These are phyloP conservation scores for Dasypus novemcinctus DNA, from an alignment of 2,113 vertebrate species.

Conservation along the genomic window DNA sequence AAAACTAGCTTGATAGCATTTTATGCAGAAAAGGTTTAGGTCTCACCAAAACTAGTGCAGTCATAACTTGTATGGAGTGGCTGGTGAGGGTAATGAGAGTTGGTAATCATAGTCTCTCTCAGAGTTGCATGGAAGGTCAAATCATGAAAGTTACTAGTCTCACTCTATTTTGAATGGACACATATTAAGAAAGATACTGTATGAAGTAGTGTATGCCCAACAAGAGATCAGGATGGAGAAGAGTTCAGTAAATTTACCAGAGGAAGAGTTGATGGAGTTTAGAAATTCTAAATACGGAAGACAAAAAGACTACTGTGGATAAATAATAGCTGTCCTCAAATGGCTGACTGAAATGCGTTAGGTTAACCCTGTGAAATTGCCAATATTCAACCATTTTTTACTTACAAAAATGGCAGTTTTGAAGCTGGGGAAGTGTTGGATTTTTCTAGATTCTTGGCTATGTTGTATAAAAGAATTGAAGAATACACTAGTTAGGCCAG, in stretches of 20 bases:
- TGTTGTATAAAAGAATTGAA: no score
- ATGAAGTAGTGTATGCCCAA: background rate
- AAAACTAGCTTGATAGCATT: conserved; percentile 38
- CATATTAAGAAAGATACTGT: background rate
- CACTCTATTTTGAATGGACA: background rate
- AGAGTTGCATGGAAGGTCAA: background rate
- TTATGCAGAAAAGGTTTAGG: conserved; percentile 15
- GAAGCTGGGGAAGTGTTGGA: no score
- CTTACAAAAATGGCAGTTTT: background rate
- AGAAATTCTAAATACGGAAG: background rate
- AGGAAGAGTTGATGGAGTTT: background rate
- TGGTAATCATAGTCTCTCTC: no score
- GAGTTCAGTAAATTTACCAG: background rate
- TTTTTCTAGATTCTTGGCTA: no score
- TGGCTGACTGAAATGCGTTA: background rate
- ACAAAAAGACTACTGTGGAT: background rate
- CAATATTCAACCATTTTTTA: background rate
- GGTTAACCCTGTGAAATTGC: background rate
- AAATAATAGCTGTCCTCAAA: conserved; percentile 23
- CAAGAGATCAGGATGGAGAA: background rate
- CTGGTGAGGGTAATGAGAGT: no score
- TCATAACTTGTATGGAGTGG: background rate
- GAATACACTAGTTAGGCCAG: no score
- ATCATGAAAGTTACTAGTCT: background rate
- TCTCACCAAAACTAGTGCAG: background rate